Base-by-base conservation (phyloP, 2,888 invertebrate species). In the Galerucella calmariensis region DNA sequence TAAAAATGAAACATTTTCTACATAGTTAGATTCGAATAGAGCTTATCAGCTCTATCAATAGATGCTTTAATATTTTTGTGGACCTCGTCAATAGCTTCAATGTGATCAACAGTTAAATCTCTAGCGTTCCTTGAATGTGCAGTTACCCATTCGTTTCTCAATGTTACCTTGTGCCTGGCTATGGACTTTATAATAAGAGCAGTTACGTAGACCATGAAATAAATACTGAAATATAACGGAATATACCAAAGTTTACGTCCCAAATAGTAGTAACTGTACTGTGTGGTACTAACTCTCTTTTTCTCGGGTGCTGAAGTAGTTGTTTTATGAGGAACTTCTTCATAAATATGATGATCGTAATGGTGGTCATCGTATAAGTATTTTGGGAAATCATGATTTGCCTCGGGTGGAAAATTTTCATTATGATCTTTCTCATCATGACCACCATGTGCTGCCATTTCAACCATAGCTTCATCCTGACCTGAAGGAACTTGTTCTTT, bases 161-260 rank as follows among this genome's bases (percentile, higher is more conserved):
- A 90, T 16, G 90, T 89, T 71, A 94, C 92, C 86, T 94, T 94
- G 84, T 94, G 94, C 75, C 93, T 90, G 51, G 93, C 89, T 51
- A 94, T 90, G 4, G 93, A 92, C 85, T 94, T 94, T 44, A 94
- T 88, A 75, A 94, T 92, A 41, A 94, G 88, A 20, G 93, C 92
- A 2, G 92, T 92, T 0, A 94, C 92, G 82, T 94, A 94, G 73
- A 93, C 87, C 68, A 92, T 90, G 79, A 92, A 92, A 80, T 92
- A 94, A 14, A 94, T 92, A 83, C 93, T 93, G 84, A 94, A 94
- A 85, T 94, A 94, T 62, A 94, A 86, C 0, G 94, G 94, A 76
- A 94, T 88, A 83, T 94, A 94, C 90, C 93, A 94, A 51, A 94
- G 87, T 82, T 94, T 94, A 80, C 92, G 91, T 2, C 94, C 94